Evolutionary conservation across 2,113 vertebrate genomes (phyloP).

Genomic region (Rhadina sibilatrix): DNA sequence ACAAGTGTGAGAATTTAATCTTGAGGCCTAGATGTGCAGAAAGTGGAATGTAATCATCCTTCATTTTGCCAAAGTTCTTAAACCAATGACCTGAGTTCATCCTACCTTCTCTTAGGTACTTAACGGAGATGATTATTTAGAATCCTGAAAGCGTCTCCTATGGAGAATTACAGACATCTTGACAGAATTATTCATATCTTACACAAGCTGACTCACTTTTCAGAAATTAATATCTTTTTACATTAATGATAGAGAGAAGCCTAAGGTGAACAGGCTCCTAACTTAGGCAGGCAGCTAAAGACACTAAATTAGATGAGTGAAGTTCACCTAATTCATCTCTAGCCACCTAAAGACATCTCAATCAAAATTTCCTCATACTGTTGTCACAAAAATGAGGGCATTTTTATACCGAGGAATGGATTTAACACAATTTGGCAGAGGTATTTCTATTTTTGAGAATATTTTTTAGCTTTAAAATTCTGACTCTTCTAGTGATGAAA

Average conservation of each 20-base stretch:
- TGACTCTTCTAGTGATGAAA: background rate
- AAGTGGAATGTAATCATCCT: background rate
- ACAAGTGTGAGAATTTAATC: background rate
- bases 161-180: background rate
- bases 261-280: background rate
- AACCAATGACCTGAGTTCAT: background rate
- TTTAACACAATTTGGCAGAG: background rate
- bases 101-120: background rate
- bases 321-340: background rate
- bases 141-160: background rate
- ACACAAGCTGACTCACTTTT: background rate
- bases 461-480: background rate
- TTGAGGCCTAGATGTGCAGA: background rate
- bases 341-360: background rate
- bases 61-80: background rate
- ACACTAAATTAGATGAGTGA: background rate
- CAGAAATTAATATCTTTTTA: background rate
- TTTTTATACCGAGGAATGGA: background rate
- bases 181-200: constrained; percentile 15
- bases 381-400: background rate
- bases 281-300: background rate
- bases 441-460: background rate
- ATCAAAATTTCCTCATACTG: background rate
- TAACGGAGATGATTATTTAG: background rate
- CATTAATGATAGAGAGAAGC: background rate